These are phyloP conservation scores for Heliconius cydno DNA, from an alignment of 2,888 invertebrate genomes.

Conservation along the genomic window DNA sequence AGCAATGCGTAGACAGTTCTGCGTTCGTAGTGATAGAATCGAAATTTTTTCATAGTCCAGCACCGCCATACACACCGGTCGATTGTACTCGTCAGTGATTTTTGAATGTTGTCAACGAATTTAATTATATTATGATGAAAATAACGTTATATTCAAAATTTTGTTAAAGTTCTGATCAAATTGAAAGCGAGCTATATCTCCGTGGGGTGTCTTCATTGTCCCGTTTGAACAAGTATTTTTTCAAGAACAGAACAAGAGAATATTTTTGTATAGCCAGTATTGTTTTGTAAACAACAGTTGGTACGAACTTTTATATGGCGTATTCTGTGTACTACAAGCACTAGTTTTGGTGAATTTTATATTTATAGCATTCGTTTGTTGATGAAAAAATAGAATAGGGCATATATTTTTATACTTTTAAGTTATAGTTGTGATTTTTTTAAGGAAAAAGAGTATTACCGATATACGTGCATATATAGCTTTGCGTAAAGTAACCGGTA, in stretches of 20 bases:
- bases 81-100: no score
- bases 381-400: neutral
- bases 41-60: no score
- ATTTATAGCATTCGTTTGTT: neutral
- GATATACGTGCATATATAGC: neutral
- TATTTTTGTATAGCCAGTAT: slow-evolving; percentile 25
- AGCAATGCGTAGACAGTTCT: no score
- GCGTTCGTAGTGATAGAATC: no score
- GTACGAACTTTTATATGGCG: slow-evolving; percentile 15
- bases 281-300: slow-evolving; percentile 21
- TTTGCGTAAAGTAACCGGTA: neutral
- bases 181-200: slow-evolving; percentile 30
- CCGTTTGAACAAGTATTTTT: slow-evolving; percentile 27
- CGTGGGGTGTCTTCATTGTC: slow-evolving; percentile 21
- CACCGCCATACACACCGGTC: no score
- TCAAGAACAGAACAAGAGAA: slow-evolving; percentile 35
- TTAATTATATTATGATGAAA: neutral
- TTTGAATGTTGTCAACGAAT: neutral
- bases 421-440: neutral
- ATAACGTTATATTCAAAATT: neutral
- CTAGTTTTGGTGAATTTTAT: slow-evolving; percentile 1
- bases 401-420: neutral
- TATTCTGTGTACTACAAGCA: slow-evolving; percentile 11
- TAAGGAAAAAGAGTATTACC: neutral
- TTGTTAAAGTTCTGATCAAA: slow-evolving; percentile 25